Conservation (phyloP, 2,797 vertebrate genomes). For the Silurus aristotelis region DNA sequence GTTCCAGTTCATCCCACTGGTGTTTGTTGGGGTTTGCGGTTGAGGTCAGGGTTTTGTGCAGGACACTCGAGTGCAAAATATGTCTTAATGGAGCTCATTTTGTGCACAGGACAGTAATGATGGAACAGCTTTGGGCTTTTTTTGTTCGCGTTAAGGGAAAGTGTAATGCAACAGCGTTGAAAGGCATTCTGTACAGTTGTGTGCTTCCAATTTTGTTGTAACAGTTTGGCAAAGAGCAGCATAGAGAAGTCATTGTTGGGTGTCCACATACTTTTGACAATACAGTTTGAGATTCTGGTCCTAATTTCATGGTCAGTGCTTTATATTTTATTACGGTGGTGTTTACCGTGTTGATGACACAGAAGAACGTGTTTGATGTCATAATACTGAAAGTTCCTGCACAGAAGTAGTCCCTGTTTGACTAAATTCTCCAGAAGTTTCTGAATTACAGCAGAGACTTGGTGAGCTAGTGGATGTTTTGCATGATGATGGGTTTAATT, state of each 20-base stretch:
- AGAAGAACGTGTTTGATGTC: neutral
- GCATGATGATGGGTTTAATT: neutral
- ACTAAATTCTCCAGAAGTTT: neutral
- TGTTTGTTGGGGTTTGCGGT: neutral
- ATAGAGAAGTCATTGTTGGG: neutral
- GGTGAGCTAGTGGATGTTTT: neutral
- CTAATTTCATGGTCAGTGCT: neutral
- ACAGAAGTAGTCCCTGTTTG: neutral
- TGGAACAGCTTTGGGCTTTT: no score
- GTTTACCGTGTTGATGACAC: neutral
- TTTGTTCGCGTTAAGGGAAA: neutral
- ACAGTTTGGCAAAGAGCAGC: neutral
- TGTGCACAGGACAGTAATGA: neutral
- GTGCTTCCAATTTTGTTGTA: neutral
- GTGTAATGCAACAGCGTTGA: neutral
- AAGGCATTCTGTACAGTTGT: neutral
- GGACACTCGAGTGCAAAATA: no score
- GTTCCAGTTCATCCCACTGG: neutral
- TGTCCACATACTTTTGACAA: neutral
- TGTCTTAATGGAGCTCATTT: neutral
- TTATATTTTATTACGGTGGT: neutral
- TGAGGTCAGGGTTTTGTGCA: neutral
- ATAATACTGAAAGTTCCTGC: neutral
- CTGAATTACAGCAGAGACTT: neutral
- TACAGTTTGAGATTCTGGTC: neutral